Evolutionary conservation across 2,797 vertebrate genomes (phyloP).

Genomic region (Valencia hispanica): DNA sequence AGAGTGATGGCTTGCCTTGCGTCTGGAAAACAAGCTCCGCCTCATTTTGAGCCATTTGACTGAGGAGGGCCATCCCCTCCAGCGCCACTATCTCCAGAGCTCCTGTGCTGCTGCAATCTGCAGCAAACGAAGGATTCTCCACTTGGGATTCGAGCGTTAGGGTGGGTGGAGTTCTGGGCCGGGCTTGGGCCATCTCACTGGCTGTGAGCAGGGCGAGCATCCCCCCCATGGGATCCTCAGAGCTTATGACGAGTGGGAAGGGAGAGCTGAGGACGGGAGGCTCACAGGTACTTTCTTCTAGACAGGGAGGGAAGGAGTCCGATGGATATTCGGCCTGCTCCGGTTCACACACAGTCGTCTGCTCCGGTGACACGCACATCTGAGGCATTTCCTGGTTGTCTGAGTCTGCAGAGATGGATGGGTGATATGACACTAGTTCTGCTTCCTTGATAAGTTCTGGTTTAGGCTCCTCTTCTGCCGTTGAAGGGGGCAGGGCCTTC

Average conservation of each 20-base stretch:
- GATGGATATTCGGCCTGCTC: constrained; percentile 37
- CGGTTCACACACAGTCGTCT: constrained; percentile 28
- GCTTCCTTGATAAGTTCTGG: constrained; percentile 66
- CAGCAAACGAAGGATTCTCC: constrained; percentile 48
- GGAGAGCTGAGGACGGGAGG: constrained; percentile 55
- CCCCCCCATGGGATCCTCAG: constrained; percentile 92
- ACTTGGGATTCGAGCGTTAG: constrained; percentile 58
- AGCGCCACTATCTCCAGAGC: constrained; percentile 87
- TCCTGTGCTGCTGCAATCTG: constrained; percentile 67
- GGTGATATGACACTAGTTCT: constrained; percentile 58
- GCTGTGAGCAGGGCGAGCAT: constrained; percentile 91
- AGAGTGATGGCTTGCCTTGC: constrained; percentile 52
- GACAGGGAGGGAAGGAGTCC: constrained; percentile 17
- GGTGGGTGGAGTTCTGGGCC: constrained; percentile 60
- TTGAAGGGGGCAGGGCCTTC: constrained; percentile 70
- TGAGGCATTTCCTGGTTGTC: constrained; percentile 28
- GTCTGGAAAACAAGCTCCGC: constrained; percentile 78
- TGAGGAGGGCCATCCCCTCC: constrained; percentile 94
- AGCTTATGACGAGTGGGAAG: constrained; percentile 54
- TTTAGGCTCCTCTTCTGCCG: constrained; percentile 68
- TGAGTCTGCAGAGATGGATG: constrained; percentile 37
- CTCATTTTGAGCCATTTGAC: constrained; percentile 91
- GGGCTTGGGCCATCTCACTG: constrained; percentile 89
- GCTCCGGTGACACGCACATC: constrained; percentile 25
- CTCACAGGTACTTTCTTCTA: constrained; percentile 61